phyloP scores from a whole-genome alignment of 2,888 invertebrate genomes.

The Scaptomyza tumidula region DNA sequence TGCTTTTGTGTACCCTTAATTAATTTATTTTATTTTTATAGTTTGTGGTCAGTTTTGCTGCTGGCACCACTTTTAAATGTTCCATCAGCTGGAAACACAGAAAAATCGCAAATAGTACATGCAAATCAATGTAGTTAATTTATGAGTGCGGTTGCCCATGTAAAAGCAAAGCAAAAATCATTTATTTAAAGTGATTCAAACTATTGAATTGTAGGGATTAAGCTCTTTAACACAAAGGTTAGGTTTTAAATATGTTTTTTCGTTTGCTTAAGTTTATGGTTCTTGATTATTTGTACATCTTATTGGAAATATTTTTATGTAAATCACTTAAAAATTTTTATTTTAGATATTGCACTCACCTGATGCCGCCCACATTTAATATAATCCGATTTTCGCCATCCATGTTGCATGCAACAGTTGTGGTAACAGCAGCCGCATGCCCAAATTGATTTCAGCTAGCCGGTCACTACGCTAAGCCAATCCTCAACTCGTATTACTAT shows the following conservation, averaged over 20 bases:
- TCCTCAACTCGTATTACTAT: constrained; percentile 8
- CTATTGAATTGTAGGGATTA: neutral
- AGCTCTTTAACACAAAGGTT: neutral
- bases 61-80: constrained; percentile 13
- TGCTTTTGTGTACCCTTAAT: neutral
- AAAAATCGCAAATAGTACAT: constrained; percentile 40
- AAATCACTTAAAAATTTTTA: too few species aligned
- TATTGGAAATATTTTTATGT: neutral
- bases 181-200: constrained; percentile 2
- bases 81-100: constrained; percentile 13
- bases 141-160: constrained; percentile 54
- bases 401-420: constrained; percentile 86
- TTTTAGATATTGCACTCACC: constrained; percentile 84
- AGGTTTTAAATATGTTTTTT: neutral
- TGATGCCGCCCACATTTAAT: constrained; percentile 96
- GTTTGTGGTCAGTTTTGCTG: constrained; percentile 35
- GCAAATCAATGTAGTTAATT: constrained; percentile 59
- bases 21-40: neutral
- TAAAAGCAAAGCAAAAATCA: constrained; percentile 12
- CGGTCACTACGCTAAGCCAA: constrained; percentile 21
- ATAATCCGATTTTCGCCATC: constrained; percentile 97
- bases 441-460: constrained; percentile 46
- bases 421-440: constrained; percentile 73
- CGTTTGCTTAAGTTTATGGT: neutral
- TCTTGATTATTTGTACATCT: neutral